Base-by-base conservation (phyloP, 2,113 vertebrate genomes). In the Bolborhynchus lineola region DNA sequence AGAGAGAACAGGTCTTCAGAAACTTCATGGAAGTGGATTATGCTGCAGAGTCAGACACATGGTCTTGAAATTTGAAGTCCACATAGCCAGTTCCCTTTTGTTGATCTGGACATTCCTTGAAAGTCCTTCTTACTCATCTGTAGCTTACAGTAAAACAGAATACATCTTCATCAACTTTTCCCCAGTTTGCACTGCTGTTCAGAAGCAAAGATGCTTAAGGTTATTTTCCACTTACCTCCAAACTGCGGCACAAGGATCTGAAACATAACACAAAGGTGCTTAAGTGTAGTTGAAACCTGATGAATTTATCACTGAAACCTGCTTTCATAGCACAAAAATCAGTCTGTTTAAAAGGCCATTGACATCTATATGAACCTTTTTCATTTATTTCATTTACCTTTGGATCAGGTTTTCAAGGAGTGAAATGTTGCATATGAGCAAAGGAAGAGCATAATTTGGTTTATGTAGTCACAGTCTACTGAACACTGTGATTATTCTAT, bases 181-280 rank as follows among this genome's bases (percentile, higher is more conserved):
- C 19, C 33, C 19, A 81, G 3, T 83, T 57, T 77, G 13, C 25
- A 68, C 28, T 0, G 0, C 31, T 4, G 0, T 76, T 78, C 50
- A 37, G 37, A 64, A 37, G 50, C 29, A 82, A 28, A 89, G 41
- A 13, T 52, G 6, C 62, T 23, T 37, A 47, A 1, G 81, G 21
- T 89, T 94, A 13, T 23, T 70, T 21, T 75, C 50, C 15, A 33
- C 23, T 82, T 72, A 33, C 46, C 33, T 92, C 23, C 47, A 76
- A 76, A 6, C 23, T 71, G 33, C n/a, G 80, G 33, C 41, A 52
- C 26, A 44, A 69, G 59, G 25, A 63, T 46, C 28, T 46, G 39
- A 70, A 89, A 41, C 5, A 25, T 14, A 24, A 11, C 46, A 71
- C 35, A 63, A 47, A 81, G 7, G 8, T 55, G 14, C n/a, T 72